Evolutionary conservation across 2,797 vertebrate genomes (phyloP).

Genomic region (Fistularia tabacaria): DNA sequence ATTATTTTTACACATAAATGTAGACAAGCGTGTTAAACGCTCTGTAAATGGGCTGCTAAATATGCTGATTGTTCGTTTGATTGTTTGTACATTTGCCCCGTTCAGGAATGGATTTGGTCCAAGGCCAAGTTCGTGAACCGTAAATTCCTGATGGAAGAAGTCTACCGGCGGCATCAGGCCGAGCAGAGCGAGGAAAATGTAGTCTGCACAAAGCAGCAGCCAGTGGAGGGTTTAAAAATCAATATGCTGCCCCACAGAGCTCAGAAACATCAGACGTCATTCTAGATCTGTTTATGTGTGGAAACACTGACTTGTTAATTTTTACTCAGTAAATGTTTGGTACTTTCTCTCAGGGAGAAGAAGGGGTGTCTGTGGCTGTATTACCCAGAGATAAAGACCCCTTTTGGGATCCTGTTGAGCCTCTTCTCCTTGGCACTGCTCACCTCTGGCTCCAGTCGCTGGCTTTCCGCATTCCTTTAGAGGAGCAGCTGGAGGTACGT

Average conservation of each 20-base stretch:
- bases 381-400: slow-evolving; percentile 79
- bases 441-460: slow-evolving; percentile 88
- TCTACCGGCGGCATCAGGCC: slow-evolving; percentile 77
- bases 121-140: slow-evolving; percentile 89
- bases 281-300: not conserved
- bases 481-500: slow-evolving; percentile 80
- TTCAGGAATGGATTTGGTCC: slow-evolving; percentile 89
- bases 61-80: not conserved
- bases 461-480: slow-evolving; percentile 80
- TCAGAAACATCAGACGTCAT: too few relatives aligned
- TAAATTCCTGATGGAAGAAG: slow-evolving; percentile 89
- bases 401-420: slow-evolving; percentile 87
- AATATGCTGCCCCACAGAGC: too few relatives aligned
- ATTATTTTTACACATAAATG: not conserved
- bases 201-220: not conserved
- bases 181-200: slow-evolving; percentile 39
- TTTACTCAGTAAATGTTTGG: not conserved
- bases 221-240: not conserved
- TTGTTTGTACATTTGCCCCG: not conserved
- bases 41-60: too few relatives aligned
- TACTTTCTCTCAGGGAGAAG: slow-evolving; percentile 39
- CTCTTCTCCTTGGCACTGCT: slow-evolving; percentile 81
- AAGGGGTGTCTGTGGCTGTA: slow-evolving; percentile 36
- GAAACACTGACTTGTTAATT: not conserved
- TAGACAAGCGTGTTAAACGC: too few relatives aligned